phyloP scores from a whole-genome alignment of 2,113 vertebrate genomes.

The Paracanthobrama guichenoti region DNA sequence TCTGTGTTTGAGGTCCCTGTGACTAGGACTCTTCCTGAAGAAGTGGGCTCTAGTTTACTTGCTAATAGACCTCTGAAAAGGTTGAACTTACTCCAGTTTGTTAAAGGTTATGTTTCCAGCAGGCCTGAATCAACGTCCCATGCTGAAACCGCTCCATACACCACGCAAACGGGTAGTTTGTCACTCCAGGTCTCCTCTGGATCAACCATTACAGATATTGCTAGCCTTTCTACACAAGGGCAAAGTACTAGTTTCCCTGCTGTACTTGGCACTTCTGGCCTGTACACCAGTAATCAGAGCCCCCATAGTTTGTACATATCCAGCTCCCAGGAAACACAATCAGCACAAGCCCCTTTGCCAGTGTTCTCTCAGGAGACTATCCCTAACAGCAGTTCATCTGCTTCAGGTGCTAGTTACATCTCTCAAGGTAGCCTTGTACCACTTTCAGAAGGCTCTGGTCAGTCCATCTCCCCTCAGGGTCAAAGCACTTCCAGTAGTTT shows the following conservation, averaged over 20 bases:
- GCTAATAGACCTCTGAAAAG: background rate
- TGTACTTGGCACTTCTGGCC: background rate
- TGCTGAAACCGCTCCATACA: too few relatives aligned
- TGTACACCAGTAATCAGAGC: background rate
- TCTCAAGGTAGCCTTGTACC: background rate
- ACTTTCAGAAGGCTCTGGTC: too few relatives aligned
- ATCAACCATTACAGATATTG: too few relatives aligned
- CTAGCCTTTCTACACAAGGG: too few relatives aligned
- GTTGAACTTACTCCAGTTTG: too few relatives aligned
- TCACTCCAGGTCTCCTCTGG: too few relatives aligned
- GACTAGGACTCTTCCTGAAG: background rate
- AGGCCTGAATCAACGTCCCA: too few relatives aligned
- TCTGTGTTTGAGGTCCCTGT: background rate
- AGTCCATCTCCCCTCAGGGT: background rate
- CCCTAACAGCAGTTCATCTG: background rate
- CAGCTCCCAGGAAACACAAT: background rate
- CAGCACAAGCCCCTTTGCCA: background rate
- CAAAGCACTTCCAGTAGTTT: background rate
- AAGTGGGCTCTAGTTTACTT: background rate
- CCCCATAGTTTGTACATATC: background rate
- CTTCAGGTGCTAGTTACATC: background rate
- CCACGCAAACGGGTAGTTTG: too few relatives aligned
- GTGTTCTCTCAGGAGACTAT: background rate
- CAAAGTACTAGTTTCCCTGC: background rate
- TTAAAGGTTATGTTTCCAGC: too few relatives aligned